These are phyloP conservation scores for Catharus bicknelli DNA, from an alignment of 2,113 vertebrate genomes.

Conservation along the genomic window DNA sequence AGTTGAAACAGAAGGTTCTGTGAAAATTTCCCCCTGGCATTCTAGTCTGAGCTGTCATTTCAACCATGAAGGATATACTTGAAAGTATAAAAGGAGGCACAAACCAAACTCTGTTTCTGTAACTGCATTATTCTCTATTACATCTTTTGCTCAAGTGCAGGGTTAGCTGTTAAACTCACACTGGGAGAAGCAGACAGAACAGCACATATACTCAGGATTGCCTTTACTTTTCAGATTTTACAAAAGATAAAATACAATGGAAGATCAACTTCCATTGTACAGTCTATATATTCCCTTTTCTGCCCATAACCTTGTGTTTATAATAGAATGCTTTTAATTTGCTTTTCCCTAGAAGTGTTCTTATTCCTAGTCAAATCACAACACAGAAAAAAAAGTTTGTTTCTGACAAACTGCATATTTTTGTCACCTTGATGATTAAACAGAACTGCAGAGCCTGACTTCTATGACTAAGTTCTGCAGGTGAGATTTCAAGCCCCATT, in stretches of 20 bases:
- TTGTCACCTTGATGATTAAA: background rate
- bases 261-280: background rate
- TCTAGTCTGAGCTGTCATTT: background rate
- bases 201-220: background rate
- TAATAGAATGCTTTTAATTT: background rate
- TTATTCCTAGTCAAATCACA: background rate
- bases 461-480: background rate
- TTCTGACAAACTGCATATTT: background rate
- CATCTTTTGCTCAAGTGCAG: background rate
- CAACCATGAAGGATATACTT: background rate
- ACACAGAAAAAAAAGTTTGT: background rate
- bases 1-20: background rate
- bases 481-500: background rate
- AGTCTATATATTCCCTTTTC: background rate
- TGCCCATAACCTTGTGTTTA: background rate
- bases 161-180: background rate
- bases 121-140: background rate
- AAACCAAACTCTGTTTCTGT: background rate
- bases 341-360: background rate
- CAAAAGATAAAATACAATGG: background rate
- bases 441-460: background rate
- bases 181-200: background rate
- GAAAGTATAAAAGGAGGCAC: background rate
- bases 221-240: background rate
- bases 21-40: background rate